A percentile compares a stretch with the other conserved stretches of the same genome.
Evolutionary conservation across 2,797 vertebrate genomes (phyloP).

Genomic region (Nasua narica): DNA sequence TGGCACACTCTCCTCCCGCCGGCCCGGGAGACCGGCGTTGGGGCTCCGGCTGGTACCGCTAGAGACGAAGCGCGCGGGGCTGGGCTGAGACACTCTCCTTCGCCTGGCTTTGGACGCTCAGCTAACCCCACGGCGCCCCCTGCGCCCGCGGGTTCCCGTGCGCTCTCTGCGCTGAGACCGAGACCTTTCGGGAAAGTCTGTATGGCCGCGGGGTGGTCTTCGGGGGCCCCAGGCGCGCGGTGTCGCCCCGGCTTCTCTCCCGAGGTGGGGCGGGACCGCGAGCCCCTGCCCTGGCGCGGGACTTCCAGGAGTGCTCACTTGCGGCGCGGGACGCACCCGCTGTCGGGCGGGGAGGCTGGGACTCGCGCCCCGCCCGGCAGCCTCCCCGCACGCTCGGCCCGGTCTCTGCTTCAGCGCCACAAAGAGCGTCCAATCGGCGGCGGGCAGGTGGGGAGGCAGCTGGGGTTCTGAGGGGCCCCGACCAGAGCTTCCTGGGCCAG

Average conservation of each 20-base stretch:
- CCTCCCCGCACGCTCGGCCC: neutral
- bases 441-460: neutral
- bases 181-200: slow-evolving; percentile 15
- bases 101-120: neutral
- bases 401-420: neutral
- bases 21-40: neutral
- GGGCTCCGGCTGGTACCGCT: neutral
- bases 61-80: neutral
- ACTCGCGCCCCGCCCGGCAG: neutral
- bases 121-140: neutral
- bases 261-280: neutral
- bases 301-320: slow-evolving; percentile 9
- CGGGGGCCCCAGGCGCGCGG: neutral
- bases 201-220: neutral
- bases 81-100: neutral
- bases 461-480: neutral
- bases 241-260: neutral
- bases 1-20: neutral
- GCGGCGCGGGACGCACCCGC: neutral
- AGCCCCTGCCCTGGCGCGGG: neutral
- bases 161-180: fast-evolving
- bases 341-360: neutral
- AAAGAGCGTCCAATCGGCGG: neutral
- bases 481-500: neutral
- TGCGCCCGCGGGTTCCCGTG: neutral